Evolutionary conservation across 2,888 invertebrate genomes (phyloP).

Genomic region (Ennomos erosarius): DNA sequence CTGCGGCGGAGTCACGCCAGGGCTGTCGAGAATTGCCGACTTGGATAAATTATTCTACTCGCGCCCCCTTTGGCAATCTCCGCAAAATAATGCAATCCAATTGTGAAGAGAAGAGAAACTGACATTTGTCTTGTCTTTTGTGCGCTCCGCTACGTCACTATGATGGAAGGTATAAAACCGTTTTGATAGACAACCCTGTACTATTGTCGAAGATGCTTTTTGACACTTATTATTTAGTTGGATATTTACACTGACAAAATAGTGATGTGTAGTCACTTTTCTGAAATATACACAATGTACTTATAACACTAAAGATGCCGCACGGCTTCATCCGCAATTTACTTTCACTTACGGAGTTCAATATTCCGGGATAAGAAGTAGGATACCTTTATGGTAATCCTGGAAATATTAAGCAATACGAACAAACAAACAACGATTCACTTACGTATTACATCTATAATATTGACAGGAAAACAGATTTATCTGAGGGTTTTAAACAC

Average conservation of each 20-base stretch:
- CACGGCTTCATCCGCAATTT: too few species aligned
- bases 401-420: too few species aligned
- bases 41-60: conserved; percentile 77
- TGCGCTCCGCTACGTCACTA: conserved; percentile 51
- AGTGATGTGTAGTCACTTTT: conserved; percentile 4
- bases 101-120: conserved; percentile 67
- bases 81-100: conserved; percentile 79
- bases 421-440: too few species aligned
- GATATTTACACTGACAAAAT: conserved; percentile 8
- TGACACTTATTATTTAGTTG: conserved; percentile 7
- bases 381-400: too few species aligned
- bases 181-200: conserved; percentile 23
- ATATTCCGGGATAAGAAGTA: too few species aligned
- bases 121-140: conserved; percentile 70
- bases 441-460: too few species aligned
- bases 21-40: conserved; percentile 78
- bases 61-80: conserved; percentile 71
- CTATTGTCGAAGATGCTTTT: conserved; percentile 9
- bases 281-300: not conserved
- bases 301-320: too few species aligned
- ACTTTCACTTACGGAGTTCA: too few species aligned
- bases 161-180: conserved; percentile 31
- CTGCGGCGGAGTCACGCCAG: conserved; percentile 70
- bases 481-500: too few species aligned
- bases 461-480: too few species aligned